Base-by-base conservation (phyloP, 2,113 vertebrate species). In the Rhombomys opimus region DNA sequence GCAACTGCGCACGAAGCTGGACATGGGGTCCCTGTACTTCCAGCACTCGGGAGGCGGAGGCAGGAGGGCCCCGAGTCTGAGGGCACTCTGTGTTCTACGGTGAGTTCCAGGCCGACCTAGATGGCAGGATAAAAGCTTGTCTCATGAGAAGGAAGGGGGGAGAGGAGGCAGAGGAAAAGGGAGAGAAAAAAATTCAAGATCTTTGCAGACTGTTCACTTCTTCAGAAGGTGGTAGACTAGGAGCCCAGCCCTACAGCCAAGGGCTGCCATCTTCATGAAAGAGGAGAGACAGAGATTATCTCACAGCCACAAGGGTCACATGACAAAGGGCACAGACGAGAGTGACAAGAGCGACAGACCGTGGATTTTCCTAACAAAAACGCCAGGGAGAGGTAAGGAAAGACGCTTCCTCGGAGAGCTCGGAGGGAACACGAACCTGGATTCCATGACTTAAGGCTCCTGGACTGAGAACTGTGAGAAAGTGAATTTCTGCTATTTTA, bases 401-500 rank as follows among this genome's bases (percentile, higher is more conserved):
- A 63, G 73, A 22, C 13, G 67, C 68, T 46, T 87, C 61, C 65
- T 57, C 7, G 2, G 46, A 94, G 38, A 0, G 22, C 18, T 76
- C 81, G 27, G n/a, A 68, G 46, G 81, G 1, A 77, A 27, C 57
- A 1, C 0, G 0, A 17, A 41, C 38, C 27, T 54, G 32, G 4
- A 52, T 30, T 63, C 61, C 13, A 0, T 78, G 61, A 35, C 18
- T 70, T 82, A 25, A 54, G n/a, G 59, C 10, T 61, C 77, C 63
- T 2, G 17, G 46, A n/a, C 81, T 85, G 87, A 75, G 87, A 89
- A 57, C 70, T 52, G 25, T 30, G 54, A 35, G 46, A 89, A 63
- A 82, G 75, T 32, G 14, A 50, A 59, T 30, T 30, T n/a, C 65
- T 88, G 35, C 41, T 67, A 35, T 18, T 90, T 11, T 35, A 35